Conservation (phyloP, 2,888 invertebrate genomes). For the Amblyjoppa fuscipennis region DNA sequence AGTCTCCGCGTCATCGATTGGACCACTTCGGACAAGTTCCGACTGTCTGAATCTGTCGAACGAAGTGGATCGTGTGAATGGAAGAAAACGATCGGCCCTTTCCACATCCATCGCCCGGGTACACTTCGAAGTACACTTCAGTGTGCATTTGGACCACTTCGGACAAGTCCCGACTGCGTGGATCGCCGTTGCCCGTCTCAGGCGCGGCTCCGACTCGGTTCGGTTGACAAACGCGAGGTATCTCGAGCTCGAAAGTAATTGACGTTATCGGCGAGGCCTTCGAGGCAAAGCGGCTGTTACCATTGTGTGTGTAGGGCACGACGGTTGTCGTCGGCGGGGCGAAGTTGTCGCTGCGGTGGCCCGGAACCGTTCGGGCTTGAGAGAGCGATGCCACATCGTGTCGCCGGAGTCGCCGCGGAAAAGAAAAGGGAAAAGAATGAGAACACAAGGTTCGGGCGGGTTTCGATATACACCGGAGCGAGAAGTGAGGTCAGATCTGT, state of each 20-base stretch:
- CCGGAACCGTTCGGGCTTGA: slow-evolving; percentile 32
- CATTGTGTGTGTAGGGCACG: slow-evolving; percentile 70
- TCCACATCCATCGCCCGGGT: background rate
- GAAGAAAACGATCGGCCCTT: background rate
- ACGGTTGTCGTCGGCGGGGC: slow-evolving; percentile 43
- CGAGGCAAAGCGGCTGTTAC: slow-evolving; percentile 47
- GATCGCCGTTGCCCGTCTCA: background rate
- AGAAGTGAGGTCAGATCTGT: slow-evolving; percentile 77
- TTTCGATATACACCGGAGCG: slow-evolving; percentile 66
- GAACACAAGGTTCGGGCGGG: slow-evolving; percentile 37
- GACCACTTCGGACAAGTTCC: background rate
- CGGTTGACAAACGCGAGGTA: slow-evolving; percentile 60
- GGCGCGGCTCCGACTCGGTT: slow-evolving; percentile 13
- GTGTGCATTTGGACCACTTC: background rate
- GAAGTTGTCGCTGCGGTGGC: slow-evolving; percentile 39
- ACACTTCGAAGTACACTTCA: background rate
- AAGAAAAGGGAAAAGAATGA: slow-evolving; percentile 29
- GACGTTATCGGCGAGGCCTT: slow-evolving; percentile 65
- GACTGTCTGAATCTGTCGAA: background rate
- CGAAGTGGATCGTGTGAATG: background rate
- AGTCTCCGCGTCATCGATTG: slow-evolving; percentile 37
- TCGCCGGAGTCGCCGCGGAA: slow-evolving; percentile 40
- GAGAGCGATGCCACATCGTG: slow-evolving; percentile 57
- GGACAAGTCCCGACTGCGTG: background rate
- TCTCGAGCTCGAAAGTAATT: slow-evolving; percentile 62